phyloP scores from a whole-genome alignment of 1,140 invertebrate species.

The Episyrphus balteatus region DNA sequence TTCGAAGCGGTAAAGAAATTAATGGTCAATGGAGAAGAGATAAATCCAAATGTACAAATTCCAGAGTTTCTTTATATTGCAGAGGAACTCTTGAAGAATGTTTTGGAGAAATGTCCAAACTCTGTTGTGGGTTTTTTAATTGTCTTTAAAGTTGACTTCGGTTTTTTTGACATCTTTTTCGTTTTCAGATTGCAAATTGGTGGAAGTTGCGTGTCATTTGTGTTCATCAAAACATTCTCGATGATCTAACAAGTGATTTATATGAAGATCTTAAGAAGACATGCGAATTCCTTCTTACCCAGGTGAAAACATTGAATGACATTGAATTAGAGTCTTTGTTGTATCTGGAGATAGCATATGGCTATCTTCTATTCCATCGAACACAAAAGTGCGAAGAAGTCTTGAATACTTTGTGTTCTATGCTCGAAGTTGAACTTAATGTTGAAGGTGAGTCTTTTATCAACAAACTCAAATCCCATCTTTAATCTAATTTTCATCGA shows the following conservation, averaged over 20 bases:
- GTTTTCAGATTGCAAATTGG: conserved; percentile 40
- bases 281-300: conserved; percentile 42
- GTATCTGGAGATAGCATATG: conserved; percentile 61
- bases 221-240: conserved; percentile 62
- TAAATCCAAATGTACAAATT: conserved; percentile 51
- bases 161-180: neutral
- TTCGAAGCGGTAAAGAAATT: conserved; percentile 30
- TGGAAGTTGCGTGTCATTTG: conserved; percentile 61
- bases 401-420: conserved; percentile 48
- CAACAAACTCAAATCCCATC: no score
- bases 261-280: conserved; percentile 48
- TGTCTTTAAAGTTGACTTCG: conserved; percentile 1
- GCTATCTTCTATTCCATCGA: conserved; percentile 63
- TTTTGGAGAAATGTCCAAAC: conserved; percentile 33
- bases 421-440: conserved; percentile 53
- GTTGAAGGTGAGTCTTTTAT: conserved; percentile 13
- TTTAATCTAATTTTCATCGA: no score
- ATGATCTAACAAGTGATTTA: conserved; percentile 56
- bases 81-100: conserved; percentile 47
- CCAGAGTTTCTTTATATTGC: conserved; percentile 56
- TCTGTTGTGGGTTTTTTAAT: conserved; percentile 28
- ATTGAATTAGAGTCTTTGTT: conserved; percentile 49
- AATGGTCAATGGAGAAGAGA: conserved; percentile 45
- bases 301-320: conserved; percentile 34
- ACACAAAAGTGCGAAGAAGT: conserved; percentile 54